Conservation (phyloP, 2,797 vertebrate species). For the Nasua narica region DNA sequence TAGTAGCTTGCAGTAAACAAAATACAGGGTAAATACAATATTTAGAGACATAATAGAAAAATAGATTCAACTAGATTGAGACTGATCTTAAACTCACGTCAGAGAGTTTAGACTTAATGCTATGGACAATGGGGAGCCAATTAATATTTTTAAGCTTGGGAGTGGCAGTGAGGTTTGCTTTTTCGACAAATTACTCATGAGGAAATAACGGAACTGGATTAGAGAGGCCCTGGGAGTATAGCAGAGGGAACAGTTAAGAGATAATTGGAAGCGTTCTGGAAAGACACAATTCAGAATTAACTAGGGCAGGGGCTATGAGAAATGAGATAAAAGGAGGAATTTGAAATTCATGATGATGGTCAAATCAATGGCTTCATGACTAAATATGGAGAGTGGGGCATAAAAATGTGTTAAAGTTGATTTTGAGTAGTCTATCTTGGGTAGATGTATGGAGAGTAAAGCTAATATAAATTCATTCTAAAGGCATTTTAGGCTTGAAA, state of each 20-base stretch:
- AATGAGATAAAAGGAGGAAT: slow-evolving; percentile 3
- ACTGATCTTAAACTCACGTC: neutral
- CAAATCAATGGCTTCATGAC: neutral
- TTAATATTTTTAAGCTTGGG: slow-evolving; percentile 14
- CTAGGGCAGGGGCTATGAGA: neutral
- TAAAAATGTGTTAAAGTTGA: slow-evolving; percentile 4
- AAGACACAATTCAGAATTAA: neutral
- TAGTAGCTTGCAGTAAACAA: neutral
- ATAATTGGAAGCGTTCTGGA: neutral
- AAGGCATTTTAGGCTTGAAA: neutral
- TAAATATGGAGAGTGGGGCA: neutral
- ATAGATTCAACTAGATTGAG: neutral
- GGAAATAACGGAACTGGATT: neutral
- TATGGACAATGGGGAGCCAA: neutral
- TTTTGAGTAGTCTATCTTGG: slow-evolving; percentile 15
- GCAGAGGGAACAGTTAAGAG: neutral
- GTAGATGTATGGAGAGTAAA: neutral
- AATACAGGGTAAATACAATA: neutral
- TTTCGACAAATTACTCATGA: neutral
- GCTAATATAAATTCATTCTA: slow-evolving; percentile 35
- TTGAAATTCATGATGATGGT: neutral
- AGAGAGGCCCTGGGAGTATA: neutral
- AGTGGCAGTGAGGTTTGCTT: neutral
- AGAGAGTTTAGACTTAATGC: neutral
- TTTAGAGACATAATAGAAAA: neutral